Evolutionary conservation across 2,888 invertebrate species (phyloP).

Genomic region (Drosophila niveifrons): DNA sequence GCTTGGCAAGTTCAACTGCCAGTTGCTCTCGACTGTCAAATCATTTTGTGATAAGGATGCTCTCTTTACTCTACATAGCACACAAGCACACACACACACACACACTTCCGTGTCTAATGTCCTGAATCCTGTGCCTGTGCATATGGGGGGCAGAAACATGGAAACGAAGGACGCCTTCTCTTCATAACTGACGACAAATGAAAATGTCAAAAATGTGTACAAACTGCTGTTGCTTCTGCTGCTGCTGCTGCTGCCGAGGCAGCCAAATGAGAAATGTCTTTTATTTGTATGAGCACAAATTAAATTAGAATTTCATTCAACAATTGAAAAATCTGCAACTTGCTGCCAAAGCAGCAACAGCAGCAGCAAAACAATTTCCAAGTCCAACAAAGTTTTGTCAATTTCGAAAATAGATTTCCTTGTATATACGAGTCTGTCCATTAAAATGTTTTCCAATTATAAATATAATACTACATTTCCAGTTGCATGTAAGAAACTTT

Average conservation of each 20-base stretch:
- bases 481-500: background rate
- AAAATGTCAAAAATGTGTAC: constrained; percentile 74
- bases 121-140: constrained; percentile 18
- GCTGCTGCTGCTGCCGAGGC: constrained; percentile 51
- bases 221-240: constrained; percentile 48
- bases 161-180: constrained; percentile 21
- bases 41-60: constrained; percentile 74
- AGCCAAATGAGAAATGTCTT: constrained; percentile 66
- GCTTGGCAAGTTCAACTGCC: constrained; percentile 59
- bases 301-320: constrained; percentile 49
- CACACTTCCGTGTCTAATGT: constrained; percentile 45
- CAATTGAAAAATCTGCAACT: constrained; percentile 22
- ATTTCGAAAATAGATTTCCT: background rate
- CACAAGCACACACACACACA: constrained; percentile 34
- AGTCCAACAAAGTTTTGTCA: constrained; percentile 3
- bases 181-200: constrained; percentile 78
- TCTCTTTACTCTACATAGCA: constrained; percentile 33
- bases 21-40: constrained; percentile 73
- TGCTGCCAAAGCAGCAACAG: background rate
- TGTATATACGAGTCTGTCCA: background rate
- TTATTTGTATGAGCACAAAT: constrained; percentile 41
- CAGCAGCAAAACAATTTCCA: constrained; percentile 12
- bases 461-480: background rate
- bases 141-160: constrained; percentile 2
- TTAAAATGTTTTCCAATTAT: background rate